These are phyloP conservation scores for Meloidogyne chitwoodi DNA, from an alignment of 1,140 invertebrate genomes.

Conservation along the genomic window DNA sequence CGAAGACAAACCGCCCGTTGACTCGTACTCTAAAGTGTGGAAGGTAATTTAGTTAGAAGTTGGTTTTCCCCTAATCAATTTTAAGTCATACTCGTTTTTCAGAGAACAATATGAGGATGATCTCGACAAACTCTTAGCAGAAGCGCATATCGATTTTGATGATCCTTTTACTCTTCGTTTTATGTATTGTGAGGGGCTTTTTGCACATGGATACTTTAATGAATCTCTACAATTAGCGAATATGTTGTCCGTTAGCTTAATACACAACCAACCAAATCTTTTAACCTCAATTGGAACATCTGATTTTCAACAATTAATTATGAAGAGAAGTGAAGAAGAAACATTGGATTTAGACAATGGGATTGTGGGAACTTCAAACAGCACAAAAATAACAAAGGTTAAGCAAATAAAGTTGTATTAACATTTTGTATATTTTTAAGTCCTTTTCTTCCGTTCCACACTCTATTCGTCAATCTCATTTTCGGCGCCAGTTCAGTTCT, in stretches of 20 bases:
- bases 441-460: not conserved
- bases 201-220: slow-evolving; percentile 27
- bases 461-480: not conserved
- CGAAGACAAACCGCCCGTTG: too few species aligned
- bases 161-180: slow-evolving; percentile 30
- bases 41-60: too few species aligned
- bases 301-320: not conserved
- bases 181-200: slow-evolving; percentile 36
- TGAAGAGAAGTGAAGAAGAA: not conserved
- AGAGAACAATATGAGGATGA: slow-evolving; percentile 22
- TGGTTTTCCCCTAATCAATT: too few species aligned
- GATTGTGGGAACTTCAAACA: too few species aligned
- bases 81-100: too few species aligned
- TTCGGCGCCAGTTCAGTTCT: not conserved
- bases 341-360: not conserved
- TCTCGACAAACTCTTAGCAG: slow-evolving; percentile 32
- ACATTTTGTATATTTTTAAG: not conserved
- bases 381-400: not conserved
- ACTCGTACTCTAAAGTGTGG: too few species aligned
- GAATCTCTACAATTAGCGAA: slow-evolving; percentile 30
- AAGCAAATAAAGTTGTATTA: not conserved
- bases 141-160: slow-evolving; percentile 23
- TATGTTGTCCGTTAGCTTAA: slow-evolving; percentile 21
- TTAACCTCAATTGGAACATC: not conserved
- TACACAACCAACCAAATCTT: slow-evolving; percentile 19